A percentile compares a stretch with the other conserved stretches of the same genome.
These are phyloP conservation scores for Rugalucina vietnamica DNA, from an alignment of 2,888 invertebrate genomes.

Conservation along the genomic window DNA sequence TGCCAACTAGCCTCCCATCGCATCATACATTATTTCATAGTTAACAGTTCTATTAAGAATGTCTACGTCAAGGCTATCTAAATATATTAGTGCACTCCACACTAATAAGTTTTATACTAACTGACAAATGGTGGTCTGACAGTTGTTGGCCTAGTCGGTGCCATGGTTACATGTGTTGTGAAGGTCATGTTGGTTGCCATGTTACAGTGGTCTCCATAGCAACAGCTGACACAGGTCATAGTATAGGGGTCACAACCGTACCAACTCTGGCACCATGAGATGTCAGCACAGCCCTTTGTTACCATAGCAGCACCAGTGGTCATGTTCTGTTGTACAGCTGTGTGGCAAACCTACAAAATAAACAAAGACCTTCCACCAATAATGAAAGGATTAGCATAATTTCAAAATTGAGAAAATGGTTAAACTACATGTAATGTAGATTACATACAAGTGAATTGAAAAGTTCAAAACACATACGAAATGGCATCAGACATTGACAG, in stretches of 20 bases:
- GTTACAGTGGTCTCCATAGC: constrained; percentile 50
- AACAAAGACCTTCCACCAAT: too few species aligned
- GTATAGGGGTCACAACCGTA: constrained; percentile 41
- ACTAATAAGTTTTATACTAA: too few species aligned
- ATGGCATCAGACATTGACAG: too few species aligned
- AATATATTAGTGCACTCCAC: too few species aligned
- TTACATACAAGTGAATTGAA: too few species aligned
- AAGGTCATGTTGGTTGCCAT: neutral
- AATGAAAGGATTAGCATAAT: too few species aligned
- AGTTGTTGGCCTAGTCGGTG: neutral
- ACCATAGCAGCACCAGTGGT: constrained; percentile 33
- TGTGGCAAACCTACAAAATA: constrained; percentile 52
- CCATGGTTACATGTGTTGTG: neutral
- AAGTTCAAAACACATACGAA: too few species aligned
- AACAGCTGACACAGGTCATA: constrained; percentile 48
- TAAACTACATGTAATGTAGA: too few species aligned
- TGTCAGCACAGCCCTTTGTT: constrained; percentile 52
- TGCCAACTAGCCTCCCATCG: too few species aligned
- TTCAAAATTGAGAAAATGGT: too few species aligned
- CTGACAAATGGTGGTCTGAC: neutral
- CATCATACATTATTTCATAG: neutral
- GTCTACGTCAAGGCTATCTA: neutral
- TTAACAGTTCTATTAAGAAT: neutral
- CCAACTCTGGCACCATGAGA: constrained; percentile 42
- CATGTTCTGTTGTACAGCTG: constrained; percentile 31